Conservation (phyloP, 2,888 invertebrate genomes). For the Ceriagrion tenellum region DNA sequence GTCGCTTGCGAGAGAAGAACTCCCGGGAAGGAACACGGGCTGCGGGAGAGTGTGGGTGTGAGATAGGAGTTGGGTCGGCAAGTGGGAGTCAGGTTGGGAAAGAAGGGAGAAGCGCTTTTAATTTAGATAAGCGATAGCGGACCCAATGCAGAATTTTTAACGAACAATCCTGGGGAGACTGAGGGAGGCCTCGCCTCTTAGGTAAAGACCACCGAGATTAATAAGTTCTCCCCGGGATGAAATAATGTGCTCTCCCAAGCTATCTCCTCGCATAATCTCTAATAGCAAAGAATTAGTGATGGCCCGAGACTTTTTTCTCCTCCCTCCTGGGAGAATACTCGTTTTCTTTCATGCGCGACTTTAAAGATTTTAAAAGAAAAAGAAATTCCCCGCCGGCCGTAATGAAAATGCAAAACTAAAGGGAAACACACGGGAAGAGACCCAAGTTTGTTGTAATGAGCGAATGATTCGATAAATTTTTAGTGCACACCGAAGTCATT, state of each 20-base stretch:
- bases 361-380: background rate
- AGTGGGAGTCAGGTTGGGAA: no score
- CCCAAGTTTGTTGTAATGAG: no score
- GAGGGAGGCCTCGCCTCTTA: slow-evolving; percentile 2
- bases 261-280: slow-evolving; percentile 5
- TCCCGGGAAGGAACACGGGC: background rate
- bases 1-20: no score
- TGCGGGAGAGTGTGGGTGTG: background rate
- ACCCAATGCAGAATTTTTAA: slow-evolving; percentile 47
- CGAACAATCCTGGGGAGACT: slow-evolving; percentile 33
- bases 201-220: slow-evolving; percentile 36
- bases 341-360: background rate
- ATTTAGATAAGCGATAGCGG: slow-evolving; percentile 57
- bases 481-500: no score
- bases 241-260: background rate
- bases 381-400: background rate
- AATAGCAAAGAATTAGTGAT: slow-evolving; percentile 13
- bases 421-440: background rate
- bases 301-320: background rate
- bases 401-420: background rate
- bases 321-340: background rate
- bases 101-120: background rate
- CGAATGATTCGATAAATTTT: no score
- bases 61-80: background rate
- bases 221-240: slow-evolving; percentile 9